phyloP scores from a whole-genome alignment of 2,113 vertebrate genomes.

The Ariopsis seemanni region DNA sequence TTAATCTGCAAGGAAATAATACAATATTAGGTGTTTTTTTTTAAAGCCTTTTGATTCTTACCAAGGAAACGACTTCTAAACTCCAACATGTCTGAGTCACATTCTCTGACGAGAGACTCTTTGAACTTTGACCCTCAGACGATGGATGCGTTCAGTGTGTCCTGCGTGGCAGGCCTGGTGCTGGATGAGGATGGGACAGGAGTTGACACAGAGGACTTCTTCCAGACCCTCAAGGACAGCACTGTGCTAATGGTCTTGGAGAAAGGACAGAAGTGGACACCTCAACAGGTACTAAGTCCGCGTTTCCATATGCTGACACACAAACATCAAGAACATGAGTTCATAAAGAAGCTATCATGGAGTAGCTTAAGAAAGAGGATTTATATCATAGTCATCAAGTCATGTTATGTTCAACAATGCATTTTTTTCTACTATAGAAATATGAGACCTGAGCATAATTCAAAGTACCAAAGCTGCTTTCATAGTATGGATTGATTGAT shows the following conservation, averaged over 20 bases:
- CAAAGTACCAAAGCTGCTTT: conserved; percentile 20
- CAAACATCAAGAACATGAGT: not conserved
- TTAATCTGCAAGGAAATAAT: not conserved
- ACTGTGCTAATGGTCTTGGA: conserved; percentile 82
- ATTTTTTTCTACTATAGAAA: not conserved
- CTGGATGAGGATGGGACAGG: conserved; percentile 90
- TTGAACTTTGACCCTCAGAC: conserved; percentile 64
- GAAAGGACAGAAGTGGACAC: conserved; percentile 82
- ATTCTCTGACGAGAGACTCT: not conserved
- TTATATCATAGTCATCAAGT: not conserved
- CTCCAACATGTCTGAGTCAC: not conserved
- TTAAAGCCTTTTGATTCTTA: not conserved
- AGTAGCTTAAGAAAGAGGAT: not conserved
- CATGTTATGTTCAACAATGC: not conserved
- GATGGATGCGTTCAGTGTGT: conserved; percentile 65
- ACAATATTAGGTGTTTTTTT: not conserved
- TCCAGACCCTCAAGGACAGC: conserved; percentile 79
- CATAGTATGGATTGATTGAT: conserved; percentile 10
- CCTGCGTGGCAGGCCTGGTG: conserved; percentile 70
- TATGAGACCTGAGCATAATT: not conserved
- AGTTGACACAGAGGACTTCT: conserved; percentile 88
- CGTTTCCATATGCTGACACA: not conserved
- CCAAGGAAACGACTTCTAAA: not conserved
- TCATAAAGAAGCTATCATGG: not conserved
- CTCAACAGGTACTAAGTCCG: conserved; percentile 61